Conservation (phyloP, 2,888 invertebrate genomes). For the Caenorhabditis wallacei region DNA sequence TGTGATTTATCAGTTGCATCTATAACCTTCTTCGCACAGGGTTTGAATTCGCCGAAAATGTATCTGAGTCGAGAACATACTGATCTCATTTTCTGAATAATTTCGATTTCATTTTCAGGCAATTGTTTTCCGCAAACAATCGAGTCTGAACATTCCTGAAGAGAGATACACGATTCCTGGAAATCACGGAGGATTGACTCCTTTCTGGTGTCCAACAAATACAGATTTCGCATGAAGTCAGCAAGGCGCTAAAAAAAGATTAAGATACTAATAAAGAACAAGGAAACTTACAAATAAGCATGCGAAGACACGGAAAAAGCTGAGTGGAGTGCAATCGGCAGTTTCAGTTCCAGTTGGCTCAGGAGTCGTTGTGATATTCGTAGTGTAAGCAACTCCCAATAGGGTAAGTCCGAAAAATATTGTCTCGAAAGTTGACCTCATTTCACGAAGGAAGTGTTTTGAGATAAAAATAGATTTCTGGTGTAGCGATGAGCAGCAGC, state of each 20-base stretch:
- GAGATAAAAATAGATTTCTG: too few relatives aligned
- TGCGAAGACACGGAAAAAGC: not conserved
- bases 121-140: not conserved
- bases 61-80: slow-evolving; percentile 1
- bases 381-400: not conserved
- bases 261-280: too few relatives aligned
- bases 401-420: not conserved
- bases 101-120: not conserved
- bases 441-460: too few relatives aligned
- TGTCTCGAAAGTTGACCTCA: too few relatives aligned
- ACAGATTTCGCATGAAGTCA: slow-evolving; percentile 9
- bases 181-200: not conserved
- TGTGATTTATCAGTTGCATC: too few relatives aligned
- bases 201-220: slow-evolving; percentile 8
- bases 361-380: not conserved
- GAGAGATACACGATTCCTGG: slow-evolving; percentile 11
- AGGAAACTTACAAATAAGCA: slow-evolving; percentile 22
- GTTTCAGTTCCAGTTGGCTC: not conserved
- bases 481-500: too few relatives aligned
- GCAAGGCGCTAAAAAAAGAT: slow-evolving; percentile 20
- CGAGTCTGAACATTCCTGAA: slow-evolving; percentile 5
- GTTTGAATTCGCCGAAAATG: not conserved
- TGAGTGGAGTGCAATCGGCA: not conserved
- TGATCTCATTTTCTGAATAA: slow-evolving; percentile 3
- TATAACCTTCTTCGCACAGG: not conserved